phyloP scores from a whole-genome alignment of 1,140 invertebrate genomes.

The Drosophila punjabiensis region DNA sequence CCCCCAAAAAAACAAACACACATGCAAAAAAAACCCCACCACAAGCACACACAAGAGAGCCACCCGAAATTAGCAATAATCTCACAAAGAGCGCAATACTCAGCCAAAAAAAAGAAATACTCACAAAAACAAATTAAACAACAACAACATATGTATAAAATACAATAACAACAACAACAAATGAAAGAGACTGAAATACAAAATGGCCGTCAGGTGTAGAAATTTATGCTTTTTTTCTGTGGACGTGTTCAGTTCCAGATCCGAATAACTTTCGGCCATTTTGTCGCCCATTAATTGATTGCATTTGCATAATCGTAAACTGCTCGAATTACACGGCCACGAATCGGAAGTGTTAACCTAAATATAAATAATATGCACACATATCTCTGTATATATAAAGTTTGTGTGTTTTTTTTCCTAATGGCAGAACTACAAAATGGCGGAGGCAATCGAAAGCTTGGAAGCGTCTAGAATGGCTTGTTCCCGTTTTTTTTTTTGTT shows the following conservation, averaged over 20 bases:
- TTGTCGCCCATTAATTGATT: slow-evolving; percentile 24
- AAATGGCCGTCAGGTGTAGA: slow-evolving; percentile 70
- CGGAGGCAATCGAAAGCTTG: slow-evolving; percentile 5
- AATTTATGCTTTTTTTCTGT: slow-evolving; percentile 32
- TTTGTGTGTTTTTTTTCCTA: neutral
- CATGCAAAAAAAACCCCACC: slow-evolving; percentile 15
- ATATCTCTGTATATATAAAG: neutral
- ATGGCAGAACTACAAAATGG: slow-evolving; percentile 39
- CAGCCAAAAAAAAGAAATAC: slow-evolving; percentile 26
- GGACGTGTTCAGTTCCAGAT: slow-evolving; percentile 54
- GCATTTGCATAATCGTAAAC: slow-evolving; percentile 27
- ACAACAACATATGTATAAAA: slow-evolving; percentile 37
- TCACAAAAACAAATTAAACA: slow-evolving; percentile 35
- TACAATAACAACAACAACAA: slow-evolving; percentile 39
- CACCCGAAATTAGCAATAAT: slow-evolving; percentile 69
- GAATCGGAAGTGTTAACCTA: slow-evolving; percentile 23
- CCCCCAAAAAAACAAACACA: slow-evolving; percentile 15
- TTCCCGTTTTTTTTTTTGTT: neutral
- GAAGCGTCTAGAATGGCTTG: slow-evolving; percentile 4
- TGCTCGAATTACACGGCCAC: slow-evolving; percentile 23
- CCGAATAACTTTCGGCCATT: slow-evolving; percentile 28
- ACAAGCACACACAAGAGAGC: slow-evolving; percentile 42
- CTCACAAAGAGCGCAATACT: slow-evolving; percentile 37
- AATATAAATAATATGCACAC: slow-evolving; percentile 9
- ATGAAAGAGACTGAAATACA: slow-evolving; percentile 49